Percentiles rank a stretch among this genome's conserved stretches.
phyloP scores from a whole-genome alignment of 2,888 invertebrate species.

The Dryomyza anilis region DNA sequence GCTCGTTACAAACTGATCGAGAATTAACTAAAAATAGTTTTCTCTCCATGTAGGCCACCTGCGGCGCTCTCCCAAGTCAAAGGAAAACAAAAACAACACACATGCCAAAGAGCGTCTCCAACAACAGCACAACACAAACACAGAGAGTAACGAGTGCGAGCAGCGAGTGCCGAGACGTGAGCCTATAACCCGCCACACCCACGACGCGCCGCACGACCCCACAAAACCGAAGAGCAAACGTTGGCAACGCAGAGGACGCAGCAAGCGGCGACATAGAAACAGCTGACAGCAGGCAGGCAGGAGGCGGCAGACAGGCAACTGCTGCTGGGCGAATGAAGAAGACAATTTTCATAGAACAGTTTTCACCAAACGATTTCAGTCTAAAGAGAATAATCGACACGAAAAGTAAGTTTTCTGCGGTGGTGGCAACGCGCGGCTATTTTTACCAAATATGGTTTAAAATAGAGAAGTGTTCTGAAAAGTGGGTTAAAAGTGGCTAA shows the following conservation, averaged over 20 bases:
- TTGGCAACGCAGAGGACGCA: no score
- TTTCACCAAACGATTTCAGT: conserved; percentile 42
- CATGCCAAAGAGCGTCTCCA: not conserved
- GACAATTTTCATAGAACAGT: conserved; percentile 31
- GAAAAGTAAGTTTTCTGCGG: conserved; percentile 55
- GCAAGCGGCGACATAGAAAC: no score
- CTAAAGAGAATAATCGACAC: conserved; percentile 61
- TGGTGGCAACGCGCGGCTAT: conserved; percentile 29
- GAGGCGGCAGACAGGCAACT: conserved; percentile 5
- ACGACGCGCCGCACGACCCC: not conserved
- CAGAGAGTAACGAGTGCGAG: not conserved
- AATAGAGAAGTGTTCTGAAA: no score
- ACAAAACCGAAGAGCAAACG: no score
- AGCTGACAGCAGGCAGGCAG: no score
- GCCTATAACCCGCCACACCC: not conserved
- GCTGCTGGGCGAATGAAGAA: conserved; percentile 7
- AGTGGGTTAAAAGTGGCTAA: no score
- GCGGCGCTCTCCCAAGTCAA: no score
- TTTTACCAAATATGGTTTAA: no score
- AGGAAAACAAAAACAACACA: not conserved
- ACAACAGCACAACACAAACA: not conserved
- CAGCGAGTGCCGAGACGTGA: not conserved
- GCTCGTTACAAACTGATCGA: no score
- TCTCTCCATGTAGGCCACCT: no score
- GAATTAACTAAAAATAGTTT: no score